Conservation (phyloP, 2,888 invertebrate genomes). For the Ditylenchus weischeri region DNA sequence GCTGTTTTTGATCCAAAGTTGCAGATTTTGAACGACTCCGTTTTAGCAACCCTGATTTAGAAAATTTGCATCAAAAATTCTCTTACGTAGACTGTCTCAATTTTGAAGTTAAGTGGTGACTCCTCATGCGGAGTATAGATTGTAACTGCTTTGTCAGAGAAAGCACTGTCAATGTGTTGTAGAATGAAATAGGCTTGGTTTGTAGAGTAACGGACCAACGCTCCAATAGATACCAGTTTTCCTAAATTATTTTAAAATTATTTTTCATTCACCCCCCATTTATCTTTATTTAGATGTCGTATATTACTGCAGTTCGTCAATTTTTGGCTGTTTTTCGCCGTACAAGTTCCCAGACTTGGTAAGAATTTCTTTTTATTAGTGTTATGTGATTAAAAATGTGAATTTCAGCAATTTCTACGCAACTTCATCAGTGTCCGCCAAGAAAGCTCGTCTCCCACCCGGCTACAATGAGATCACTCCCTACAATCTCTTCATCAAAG, state of each 20-base stretch:
- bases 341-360: no score
- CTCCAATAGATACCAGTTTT: conserved; percentile 44
- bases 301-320: neutral
- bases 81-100: conserved; percentile 47
- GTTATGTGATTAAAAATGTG: no score
- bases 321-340: neutral
- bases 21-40: no score
- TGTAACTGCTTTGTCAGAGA: conserved; percentile 37
- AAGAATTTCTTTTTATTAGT: no score
- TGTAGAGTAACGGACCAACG: conserved; percentile 48
- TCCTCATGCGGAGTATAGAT: conserved; percentile 36
- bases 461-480: no score
- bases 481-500: no score
- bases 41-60: neutral
- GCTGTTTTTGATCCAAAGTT: no score
- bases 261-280: no score
- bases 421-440: no score
- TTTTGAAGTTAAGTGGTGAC: conserved; percentile 43
- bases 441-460: no score
- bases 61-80: conserved; percentile 3
- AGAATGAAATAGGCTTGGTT: conserved; percentile 52
- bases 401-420: no score
- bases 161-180: conserved; percentile 34
- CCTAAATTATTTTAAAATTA: conserved; percentile 35
- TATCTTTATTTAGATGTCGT: neutral